Conservation (phyloP, 2,888 invertebrate genomes). For the Microctonus brassicae region DNA sequence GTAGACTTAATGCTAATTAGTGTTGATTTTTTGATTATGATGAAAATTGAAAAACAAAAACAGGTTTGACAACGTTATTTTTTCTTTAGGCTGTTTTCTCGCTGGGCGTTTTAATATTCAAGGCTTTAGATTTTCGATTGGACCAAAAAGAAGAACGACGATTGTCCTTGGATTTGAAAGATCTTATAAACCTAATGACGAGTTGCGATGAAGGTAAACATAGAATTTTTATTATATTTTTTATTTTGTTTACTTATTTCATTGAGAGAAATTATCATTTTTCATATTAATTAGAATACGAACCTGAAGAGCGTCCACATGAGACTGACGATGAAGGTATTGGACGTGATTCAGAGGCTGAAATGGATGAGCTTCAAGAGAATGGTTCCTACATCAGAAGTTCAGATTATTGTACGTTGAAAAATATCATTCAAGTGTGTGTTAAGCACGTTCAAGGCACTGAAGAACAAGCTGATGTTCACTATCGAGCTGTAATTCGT, state of each 20-base stretch:
- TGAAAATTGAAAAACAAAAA: background rate
- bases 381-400: slow-evolving; percentile 47
- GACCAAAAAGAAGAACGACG: slow-evolving; percentile 88
- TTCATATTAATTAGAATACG: slow-evolving; percentile 56
- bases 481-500: slow-evolving; percentile 93
- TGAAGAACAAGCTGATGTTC: slow-evolving; percentile 78
- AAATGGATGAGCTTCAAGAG: slow-evolving; percentile 55
- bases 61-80: background rate
- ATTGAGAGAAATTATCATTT: slow-evolving; percentile 22
- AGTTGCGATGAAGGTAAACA: slow-evolving; percentile 75
- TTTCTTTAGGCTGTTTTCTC: slow-evolving; percentile 81
- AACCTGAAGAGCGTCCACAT: slow-evolving; percentile 70
- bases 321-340: slow-evolving; percentile 91
- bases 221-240: slow-evolving; percentile 43
- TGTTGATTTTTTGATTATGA: background rate
- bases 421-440: slow-evolving; percentile 75
- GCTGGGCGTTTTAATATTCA: slow-evolving; percentile 87
- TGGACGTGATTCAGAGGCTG: slow-evolving; percentile 86
- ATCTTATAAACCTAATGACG: slow-evolving; percentile 89
- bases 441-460: slow-evolving; percentile 70
- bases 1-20: background rate
- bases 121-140: slow-evolving; percentile 90
- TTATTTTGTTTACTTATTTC: background rate
- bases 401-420: slow-evolving; percentile 67
- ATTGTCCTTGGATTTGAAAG: slow-evolving; percentile 87